Base-by-base conservation (phyloP, 2,888 invertebrate genomes). In the Tetragonula carbonaria region DNA sequence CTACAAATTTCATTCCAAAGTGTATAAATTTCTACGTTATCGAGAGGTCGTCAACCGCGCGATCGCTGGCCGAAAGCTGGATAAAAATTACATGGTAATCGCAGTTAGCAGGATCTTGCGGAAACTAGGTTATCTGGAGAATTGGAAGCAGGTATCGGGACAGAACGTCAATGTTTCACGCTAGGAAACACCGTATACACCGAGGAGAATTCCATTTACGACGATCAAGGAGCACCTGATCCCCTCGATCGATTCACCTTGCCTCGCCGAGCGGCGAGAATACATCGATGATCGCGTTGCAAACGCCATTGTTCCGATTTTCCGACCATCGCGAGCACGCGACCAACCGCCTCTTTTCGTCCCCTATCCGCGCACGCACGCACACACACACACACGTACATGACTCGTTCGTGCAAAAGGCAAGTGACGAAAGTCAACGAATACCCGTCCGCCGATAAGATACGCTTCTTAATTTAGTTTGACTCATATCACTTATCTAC, bases 211-310 rank as follows among this genome's bases (percentile, higher is more conserved):
- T 81, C 63, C 74, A 70, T 74, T 80, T 74, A 57, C 74, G 74
- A 74, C 65, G 14, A 53, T 14, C 63, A 18, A 65, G 33, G 14
- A 70, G 38, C 74, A 80, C 65, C 70, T 66, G 82, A 82, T 82
- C 72, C 79, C 79, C 2, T 62, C 66, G 66, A 78, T 78, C 23
- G 79, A 81, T 81, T 72, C 66, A n/a, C 68, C 65, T 80, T 57
- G 80, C 70, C 45, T 38, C 33, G 74, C 13, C 28, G 33, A 23
- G 33, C 45, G 66, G 33, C 57, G 74, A 51, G 57, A 23, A 23
- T 51, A 18, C 70, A 53, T 67, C 66, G 80, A 72, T 45, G 79
- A 81, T 72, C 78, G 78, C 16, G n/a, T 45, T n/a, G 66, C 55
- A 57, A 45, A 78, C 53, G 53, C 38, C 33, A 68, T 80, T 68